Evolutionary conservation across 2,797 vertebrate species (phyloP).

Genomic region (Paramormyrops hopkinsi): DNA sequence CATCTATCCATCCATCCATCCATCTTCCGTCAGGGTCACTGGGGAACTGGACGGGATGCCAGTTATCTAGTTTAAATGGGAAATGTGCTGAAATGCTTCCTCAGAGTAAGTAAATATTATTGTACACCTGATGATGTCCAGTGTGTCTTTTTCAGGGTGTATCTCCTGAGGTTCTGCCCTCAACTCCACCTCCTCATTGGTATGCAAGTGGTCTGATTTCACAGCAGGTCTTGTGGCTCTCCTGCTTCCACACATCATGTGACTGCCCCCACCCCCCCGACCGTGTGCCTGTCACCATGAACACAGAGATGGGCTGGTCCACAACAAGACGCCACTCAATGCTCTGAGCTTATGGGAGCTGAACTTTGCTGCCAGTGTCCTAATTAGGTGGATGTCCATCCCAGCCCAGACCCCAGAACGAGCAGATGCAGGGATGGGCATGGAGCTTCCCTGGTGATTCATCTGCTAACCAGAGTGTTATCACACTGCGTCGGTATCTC

Average conservation of each 20-base stretch:
- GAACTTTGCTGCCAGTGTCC: neutral
- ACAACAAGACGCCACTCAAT: neutral
- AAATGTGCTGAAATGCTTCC: neutral
- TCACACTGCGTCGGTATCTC: neutral
- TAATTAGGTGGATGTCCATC: neutral
- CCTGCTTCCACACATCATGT: neutral
- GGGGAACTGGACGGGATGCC: neutral
- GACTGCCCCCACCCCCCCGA: neutral
- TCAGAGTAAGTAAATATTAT: neutral
- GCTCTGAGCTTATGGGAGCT: neutral
- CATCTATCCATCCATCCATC: neutral
- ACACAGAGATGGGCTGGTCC: neutral
- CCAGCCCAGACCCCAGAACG: neutral
- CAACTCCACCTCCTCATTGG: neutral
- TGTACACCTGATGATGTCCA: neutral
- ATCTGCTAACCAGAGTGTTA: neutral
- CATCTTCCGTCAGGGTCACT: neutral
- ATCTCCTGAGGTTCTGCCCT: neutral
- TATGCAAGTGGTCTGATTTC: neutral
- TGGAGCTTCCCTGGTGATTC: neutral
- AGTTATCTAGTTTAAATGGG: neutral
- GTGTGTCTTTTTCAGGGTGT: neutral
- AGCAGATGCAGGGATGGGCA: neutral
- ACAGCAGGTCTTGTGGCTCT: neutral
- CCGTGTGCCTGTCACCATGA: neutral